Conservation (phyloP, 2,888 invertebrate genomes). For the Ceriagrion tenellum region DNA sequence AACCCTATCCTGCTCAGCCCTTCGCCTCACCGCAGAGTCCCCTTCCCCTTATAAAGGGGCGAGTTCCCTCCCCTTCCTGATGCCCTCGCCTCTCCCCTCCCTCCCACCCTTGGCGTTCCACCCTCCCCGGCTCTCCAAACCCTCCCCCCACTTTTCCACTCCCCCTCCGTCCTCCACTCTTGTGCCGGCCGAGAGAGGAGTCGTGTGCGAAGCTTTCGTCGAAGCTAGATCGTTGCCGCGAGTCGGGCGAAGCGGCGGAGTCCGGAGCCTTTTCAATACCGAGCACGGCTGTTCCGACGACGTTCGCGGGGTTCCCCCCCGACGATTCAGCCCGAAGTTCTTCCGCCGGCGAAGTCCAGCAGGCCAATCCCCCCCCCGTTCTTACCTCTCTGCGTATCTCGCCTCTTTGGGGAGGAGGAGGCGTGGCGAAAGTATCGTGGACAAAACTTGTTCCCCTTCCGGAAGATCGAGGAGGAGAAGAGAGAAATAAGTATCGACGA, state of each 20-base stretch:
- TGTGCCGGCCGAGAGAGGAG: not conserved
- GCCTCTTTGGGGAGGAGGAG: not conserved
- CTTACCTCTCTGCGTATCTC: not conserved
- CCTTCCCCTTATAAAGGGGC: not conserved
- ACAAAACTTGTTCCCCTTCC: not conserved
- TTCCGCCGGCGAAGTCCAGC: too few relatives aligned
- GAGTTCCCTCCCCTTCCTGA: not conserved
- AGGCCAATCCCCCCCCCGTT: too few relatives aligned
- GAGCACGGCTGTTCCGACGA: not conserved
- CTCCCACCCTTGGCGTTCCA: not conserved
- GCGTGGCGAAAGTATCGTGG: not conserved
- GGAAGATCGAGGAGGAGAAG: not conserved
- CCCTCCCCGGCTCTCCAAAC: not conserved
- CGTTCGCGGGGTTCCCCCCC: not conserved
- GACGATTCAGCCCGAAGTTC: too few relatives aligned
- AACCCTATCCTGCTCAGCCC: not conserved
- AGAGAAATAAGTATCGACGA: not conserved
- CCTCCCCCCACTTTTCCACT: not conserved
- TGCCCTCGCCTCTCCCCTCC: not conserved
- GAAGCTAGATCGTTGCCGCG: conserved; percentile 50
- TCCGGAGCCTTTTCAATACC: too few relatives aligned
- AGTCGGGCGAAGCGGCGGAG: conserved; percentile 34
- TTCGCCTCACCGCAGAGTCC: not conserved
- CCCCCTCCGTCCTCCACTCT: not conserved
- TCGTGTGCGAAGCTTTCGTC: conserved; percentile 15